Evolutionary conservation across 2,113 vertebrate species (phyloP).

Genomic region (Naja naja): DNA sequence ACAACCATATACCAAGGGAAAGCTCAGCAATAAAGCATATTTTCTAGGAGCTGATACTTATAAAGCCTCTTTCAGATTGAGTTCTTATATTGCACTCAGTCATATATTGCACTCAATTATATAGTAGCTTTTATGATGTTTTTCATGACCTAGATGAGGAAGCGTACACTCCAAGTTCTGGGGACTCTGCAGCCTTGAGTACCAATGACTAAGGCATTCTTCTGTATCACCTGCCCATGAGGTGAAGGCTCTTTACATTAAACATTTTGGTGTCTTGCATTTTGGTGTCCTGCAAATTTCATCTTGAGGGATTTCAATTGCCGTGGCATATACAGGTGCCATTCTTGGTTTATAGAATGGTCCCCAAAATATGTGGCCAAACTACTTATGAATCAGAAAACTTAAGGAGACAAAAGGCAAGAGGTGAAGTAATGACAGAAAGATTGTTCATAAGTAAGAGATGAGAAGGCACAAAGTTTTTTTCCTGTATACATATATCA

Average conservation of each 20-base stretch:
- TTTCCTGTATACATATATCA: background rate
- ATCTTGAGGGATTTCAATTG: background rate
- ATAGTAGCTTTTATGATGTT: background rate
- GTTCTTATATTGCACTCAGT: background rate
- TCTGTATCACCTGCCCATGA: background rate
- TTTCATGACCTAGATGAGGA: background rate
- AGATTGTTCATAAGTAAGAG: background rate
- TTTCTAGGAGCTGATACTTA: background rate
- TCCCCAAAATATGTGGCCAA: background rate
- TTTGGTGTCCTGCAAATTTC: background rate
- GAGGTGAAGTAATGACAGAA: background rate
- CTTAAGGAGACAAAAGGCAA: background rate
- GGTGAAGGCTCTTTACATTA: background rate
- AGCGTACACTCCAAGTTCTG: background rate
- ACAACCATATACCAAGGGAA: background rate
- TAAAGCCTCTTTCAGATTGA: background rate
- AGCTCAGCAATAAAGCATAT: background rate
- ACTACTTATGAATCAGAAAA: background rate
- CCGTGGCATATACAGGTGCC: background rate
- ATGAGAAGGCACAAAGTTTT: background rate
- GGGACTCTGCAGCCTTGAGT: background rate
- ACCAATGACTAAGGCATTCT: background rate
- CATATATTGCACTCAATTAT: background rate
- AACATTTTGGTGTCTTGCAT: background rate
- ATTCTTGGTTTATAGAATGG: background rate